Evolutionary conservation across 2,797 vertebrate genomes (phyloP).

Genomic region (Neosilurus mollespiculum): DNA sequence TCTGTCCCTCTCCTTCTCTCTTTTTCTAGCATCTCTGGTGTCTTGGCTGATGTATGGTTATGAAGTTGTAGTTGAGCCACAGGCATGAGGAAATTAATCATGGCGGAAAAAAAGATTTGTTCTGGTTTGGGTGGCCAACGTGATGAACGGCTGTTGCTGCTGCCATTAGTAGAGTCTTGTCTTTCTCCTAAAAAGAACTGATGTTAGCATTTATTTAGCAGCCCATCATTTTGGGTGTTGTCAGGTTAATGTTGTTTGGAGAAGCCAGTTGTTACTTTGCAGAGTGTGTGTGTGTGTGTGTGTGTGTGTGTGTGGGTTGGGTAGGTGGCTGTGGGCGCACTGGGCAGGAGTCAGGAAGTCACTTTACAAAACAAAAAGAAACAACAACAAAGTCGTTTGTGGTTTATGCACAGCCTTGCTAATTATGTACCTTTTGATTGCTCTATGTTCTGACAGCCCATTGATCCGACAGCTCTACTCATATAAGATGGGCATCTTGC

Average conservation of each 20-base stretch:
- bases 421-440: background rate
- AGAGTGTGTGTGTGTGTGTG: background rate
- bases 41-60: constrained; percentile 30
- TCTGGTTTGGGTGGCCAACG: background rate
- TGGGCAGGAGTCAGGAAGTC: constrained; percentile 8
- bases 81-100: constrained; percentile 38
- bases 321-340: background rate
- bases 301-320: background rate
- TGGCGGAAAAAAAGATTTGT: background rate
- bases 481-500: too few species aligned
- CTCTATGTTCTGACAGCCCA: too few species aligned
- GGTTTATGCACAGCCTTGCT: background rate
- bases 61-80: constrained; percentile 27
- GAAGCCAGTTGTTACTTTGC: constrained; percentile 15
- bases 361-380: background rate
- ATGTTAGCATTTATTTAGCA: background rate
- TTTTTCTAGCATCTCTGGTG: background rate
- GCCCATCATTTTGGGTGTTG: constrained; percentile 6
- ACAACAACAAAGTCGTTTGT: background rate
- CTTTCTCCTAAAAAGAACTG: constrained; percentile 4
- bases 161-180: background rate
- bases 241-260: background rate
- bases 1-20: background rate
- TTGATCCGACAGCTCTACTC: too few species aligned
- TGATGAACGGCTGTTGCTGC: constrained; percentile 3